phyloP scores from a whole-genome alignment of 2,113 vertebrate genomes.

The Mirza zaza region DNA sequence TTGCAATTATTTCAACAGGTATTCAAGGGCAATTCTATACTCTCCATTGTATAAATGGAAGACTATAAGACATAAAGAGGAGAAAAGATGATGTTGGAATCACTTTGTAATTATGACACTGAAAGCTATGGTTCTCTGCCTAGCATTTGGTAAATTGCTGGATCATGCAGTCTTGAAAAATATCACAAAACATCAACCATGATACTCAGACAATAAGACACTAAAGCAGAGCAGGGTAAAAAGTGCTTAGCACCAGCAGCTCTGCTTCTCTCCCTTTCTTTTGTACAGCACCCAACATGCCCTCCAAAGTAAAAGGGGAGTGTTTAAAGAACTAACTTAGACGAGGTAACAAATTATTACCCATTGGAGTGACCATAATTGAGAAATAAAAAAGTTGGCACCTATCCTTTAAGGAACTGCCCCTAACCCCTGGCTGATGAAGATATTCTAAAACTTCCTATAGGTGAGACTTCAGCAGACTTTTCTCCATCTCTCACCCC shows the following conservation, averaged over 20 bases:
- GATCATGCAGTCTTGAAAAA: not conserved
- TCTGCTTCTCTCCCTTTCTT: not conserved
- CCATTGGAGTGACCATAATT: not conserved
- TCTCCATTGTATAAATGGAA: not conserved
- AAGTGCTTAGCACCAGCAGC: not conserved
- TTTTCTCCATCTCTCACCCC: not conserved
- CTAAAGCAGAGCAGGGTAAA: not conserved
- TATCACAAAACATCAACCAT: not conserved
- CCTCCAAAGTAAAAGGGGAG: not conserved
- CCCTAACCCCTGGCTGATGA: not conserved
- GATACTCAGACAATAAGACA: not conserved
- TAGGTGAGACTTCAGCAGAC: not conserved
- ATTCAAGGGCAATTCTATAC: not conserved
- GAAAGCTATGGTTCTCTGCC: not conserved
- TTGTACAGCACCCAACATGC: not conserved
- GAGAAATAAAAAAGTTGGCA: not conserved
- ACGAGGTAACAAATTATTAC: not conserved
- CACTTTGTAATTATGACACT: not conserved
- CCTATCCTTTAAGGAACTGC: not conserved
- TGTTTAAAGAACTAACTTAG: not conserved
- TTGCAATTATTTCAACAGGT: not conserved
- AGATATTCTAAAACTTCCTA: not conserved
- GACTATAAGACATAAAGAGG: not conserved
- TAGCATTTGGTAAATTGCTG: not conserved
- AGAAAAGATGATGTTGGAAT: not conserved